Conservation (phyloP, 2,888 invertebrate genomes). For the Caenorhabditis sp. region DNA sequence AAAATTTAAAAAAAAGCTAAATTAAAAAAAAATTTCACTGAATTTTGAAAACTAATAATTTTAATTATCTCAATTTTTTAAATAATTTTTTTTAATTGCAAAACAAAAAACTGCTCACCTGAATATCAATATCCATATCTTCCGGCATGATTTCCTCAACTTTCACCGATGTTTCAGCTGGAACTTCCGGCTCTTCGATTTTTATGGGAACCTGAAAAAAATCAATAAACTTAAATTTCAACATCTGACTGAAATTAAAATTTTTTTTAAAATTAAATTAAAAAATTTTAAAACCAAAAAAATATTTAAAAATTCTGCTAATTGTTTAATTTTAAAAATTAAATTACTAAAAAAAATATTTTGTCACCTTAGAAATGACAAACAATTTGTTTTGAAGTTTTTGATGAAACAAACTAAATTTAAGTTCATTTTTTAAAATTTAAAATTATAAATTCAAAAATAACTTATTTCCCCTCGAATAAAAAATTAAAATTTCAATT, state of each 20-base stretch:
- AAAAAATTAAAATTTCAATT: too few relatives aligned
- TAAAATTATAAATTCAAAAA: too few relatives aligned
- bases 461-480: too few relatives aligned
- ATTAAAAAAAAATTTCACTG: too few relatives aligned
- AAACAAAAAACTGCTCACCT: conserved; percentile 24
- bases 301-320: neutral
- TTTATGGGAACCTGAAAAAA: conserved; percentile 12
- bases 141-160: conserved; percentile 50
- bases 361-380: too few relatives aligned
- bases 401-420: too few relatives aligned
- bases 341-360: too few relatives aligned
- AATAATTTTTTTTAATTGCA: too few relatives aligned
- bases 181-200: conserved; percentile 20
- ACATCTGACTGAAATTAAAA: neutral
- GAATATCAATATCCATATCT: conserved; percentile 60
- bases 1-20: too few relatives aligned
- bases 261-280: too few relatives aligned
- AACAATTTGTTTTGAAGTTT: neutral
- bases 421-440: neutral
- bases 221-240: neutral
- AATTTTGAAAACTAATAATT: too few relatives aligned
- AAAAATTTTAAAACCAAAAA: conserved; percentile 1
- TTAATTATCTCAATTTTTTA: neutral
- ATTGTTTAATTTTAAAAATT: neutral
- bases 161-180: conserved; percentile 14